phyloP scores from a whole-genome alignment of 2,888 invertebrate species.

The Sminthurinus aureus region DNA sequence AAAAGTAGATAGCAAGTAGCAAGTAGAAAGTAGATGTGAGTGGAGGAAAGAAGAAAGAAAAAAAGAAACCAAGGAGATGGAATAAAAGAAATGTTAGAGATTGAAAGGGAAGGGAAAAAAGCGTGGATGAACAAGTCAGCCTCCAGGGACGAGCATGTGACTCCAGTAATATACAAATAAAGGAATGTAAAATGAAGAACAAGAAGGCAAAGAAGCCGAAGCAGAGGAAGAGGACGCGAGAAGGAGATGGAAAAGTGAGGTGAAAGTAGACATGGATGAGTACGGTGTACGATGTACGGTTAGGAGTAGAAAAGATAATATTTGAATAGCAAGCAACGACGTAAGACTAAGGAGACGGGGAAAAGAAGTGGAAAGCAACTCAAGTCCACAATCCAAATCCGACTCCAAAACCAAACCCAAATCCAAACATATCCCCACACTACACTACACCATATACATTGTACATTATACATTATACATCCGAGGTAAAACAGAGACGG shows the following conservation, averaged over 20 bases:
- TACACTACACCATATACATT: no score
- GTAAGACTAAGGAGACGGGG: no score
- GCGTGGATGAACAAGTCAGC: conserved; percentile 25
- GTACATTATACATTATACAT: no score
- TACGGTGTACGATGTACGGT: neutral
- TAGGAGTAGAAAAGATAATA: no score
- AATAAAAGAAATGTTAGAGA: neutral
- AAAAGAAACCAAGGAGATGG: no score
- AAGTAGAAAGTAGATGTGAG: neutral
- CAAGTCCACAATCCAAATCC: no score
- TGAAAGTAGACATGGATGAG: neutral
- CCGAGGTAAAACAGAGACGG: neutral
- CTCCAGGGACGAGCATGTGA: conserved; percentile 25
- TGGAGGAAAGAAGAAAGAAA: neutral
- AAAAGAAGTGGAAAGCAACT: no score
- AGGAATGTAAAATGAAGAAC: conserved; percentile 7
- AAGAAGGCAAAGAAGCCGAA: neutral
- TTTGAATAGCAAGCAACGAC: no score
- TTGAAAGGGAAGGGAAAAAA: conserved; percentile 5
- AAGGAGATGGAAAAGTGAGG: neutral
- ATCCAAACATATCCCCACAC: no score
- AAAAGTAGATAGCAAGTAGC: no score
- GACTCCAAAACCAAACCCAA: no score
- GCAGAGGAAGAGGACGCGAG: neutral
- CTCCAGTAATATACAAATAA: conserved; percentile 33